Evolutionary conservation across 2,888 invertebrate species (phyloP).

Genomic region (Tillus elongatus): DNA sequence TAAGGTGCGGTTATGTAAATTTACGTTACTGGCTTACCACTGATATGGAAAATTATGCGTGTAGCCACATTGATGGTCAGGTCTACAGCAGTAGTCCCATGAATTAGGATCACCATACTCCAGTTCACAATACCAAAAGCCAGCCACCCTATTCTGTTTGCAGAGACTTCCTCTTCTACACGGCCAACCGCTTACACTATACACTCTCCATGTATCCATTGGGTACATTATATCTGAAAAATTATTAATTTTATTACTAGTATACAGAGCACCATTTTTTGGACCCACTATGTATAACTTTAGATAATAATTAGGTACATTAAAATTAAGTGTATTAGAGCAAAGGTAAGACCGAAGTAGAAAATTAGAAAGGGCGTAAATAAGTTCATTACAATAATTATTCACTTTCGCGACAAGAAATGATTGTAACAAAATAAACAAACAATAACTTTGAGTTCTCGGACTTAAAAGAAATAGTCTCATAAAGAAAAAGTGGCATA

Average conservation of each 20-base stretch:
- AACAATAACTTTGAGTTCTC: too few relatives aligned
- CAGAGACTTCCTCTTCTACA: slow-evolving; percentile 60
- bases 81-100: slow-evolving; percentile 83
- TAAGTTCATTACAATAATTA: too few relatives aligned
- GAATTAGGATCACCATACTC: slow-evolving; percentile 60
- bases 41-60: slow-evolving; percentile 74
- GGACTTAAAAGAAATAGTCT: too few relatives aligned
- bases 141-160: slow-evolving; percentile 62
- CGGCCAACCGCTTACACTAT: slow-evolving; percentile 73
- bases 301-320: too few relatives aligned
- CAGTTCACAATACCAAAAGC: slow-evolving; percentile 78
- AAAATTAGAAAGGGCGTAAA: too few relatives aligned
- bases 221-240: slow-evolving; percentile 23
- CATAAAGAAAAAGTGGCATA: too few relatives aligned
- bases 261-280: too few relatives aligned
- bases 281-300: too few relatives aligned
- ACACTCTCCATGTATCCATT: slow-evolving; percentile 54
- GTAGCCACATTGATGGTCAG: slow-evolving; percentile 74
- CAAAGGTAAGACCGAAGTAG: too few relatives aligned
- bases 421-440: too few relatives aligned
- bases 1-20: neutral
- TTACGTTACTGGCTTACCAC: slow-evolving; percentile 53
- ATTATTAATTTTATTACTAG: neutral
- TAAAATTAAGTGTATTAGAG: too few relatives aligned
- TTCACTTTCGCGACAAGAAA: too few relatives aligned